Conservation (phyloP, 2,797 vertebrate species). For the Vespertilio murinus region DNA sequence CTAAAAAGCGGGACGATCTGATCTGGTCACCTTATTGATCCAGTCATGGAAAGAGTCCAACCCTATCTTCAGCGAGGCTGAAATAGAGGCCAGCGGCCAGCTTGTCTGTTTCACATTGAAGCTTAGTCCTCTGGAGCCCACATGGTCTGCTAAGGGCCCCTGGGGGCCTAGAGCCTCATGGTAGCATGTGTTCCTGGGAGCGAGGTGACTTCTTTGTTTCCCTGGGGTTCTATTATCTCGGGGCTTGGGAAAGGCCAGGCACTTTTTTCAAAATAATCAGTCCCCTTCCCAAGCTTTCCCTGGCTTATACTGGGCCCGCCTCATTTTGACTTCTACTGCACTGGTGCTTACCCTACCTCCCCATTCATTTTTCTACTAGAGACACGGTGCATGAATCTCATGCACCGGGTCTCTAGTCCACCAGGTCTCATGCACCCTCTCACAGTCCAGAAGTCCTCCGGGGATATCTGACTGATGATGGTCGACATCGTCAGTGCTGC, state of each 20-base stretch:
- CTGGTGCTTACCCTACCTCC: neutral
- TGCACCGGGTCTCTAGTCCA: too few relatives aligned
- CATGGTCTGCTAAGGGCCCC: neutral
- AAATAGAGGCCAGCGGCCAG: neutral
- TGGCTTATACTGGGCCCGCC: neutral
- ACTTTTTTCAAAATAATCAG: neutral
- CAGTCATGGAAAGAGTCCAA: neutral
- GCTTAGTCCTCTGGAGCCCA: neutral
- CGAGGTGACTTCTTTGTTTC: neutral
- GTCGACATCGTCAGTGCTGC: too few relatives aligned
- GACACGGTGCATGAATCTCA: too few relatives aligned
- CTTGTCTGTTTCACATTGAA: neutral
- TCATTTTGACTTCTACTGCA: neutral
- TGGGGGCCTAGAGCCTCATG: neutral
- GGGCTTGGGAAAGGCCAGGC: neutral
- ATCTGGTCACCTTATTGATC: too few relatives aligned
- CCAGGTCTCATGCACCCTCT: too few relatives aligned
- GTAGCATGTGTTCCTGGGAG: neutral
- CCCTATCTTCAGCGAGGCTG: neutral
- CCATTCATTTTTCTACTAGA: neutral
- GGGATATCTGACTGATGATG: too few relatives aligned
- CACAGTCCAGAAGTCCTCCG: too few relatives aligned
- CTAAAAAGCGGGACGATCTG: too few relatives aligned
- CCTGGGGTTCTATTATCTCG: neutral
- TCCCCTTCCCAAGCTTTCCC: neutral